Evolutionary conservation across 2,797 vertebrate species (phyloP).

Genomic region (Lacerta viridis): DNA sequence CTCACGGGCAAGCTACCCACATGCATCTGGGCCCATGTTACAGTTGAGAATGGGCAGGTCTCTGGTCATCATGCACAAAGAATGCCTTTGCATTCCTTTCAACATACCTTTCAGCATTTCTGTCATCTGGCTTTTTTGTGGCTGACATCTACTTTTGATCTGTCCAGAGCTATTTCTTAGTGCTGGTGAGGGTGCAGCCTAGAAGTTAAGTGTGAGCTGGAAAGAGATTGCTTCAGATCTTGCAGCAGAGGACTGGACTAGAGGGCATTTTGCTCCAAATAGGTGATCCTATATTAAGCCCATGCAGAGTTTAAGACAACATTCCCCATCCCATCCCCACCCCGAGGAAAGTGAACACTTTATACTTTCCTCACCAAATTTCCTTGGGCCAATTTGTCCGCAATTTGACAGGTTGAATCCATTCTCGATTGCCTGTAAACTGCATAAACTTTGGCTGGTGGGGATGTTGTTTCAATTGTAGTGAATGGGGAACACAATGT

Average conservation of each 20-base stretch:
- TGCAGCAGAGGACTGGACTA: neutral
- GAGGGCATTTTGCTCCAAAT: neutral
- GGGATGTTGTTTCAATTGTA: no score
- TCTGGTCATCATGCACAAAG: neutral
- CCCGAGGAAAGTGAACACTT: no score
- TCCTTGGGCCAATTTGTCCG: no score
- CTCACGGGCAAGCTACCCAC: neutral
- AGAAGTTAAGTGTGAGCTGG: neutral
- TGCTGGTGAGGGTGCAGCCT: no score
- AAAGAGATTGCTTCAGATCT: neutral
- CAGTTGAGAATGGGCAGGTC: neutral
- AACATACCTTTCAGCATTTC: slow-evolving; percentile 19
- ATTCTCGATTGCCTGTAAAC: no score
- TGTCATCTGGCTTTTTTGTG: neutral
- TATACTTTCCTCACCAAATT: no score
- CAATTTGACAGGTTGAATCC: no score
- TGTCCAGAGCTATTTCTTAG: neutral
- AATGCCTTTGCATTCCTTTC: slow-evolving; percentile 12
- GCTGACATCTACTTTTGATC: neutral
- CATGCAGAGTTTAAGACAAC: neutral
- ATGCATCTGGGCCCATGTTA: neutral
- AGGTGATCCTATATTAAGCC: neutral
- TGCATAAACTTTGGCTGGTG: no score
- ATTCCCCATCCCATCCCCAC: neutral
- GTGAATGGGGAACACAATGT: no score